Percentiles rank a stretch among this genome's conserved stretches.
These are phyloP conservation scores for Saturnia japonica DNA, from an alignment of 2,888 invertebrate species.

Conservation along the genomic window DNA sequence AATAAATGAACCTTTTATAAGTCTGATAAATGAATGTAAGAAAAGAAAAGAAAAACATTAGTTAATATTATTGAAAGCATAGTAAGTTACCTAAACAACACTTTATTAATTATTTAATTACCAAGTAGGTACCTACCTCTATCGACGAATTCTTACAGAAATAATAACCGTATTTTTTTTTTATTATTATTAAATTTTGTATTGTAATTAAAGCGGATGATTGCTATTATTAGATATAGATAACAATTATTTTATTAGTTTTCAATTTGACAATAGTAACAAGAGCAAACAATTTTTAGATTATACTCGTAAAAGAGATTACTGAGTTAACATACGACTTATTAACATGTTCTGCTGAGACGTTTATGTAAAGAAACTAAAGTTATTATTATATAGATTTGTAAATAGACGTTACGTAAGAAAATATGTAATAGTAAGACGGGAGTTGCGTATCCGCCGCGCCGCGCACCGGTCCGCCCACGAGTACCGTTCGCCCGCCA, in stretches of 20 bases:
- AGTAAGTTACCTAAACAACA: not conserved
- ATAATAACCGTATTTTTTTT: not conserved
- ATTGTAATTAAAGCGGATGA: too few species aligned
- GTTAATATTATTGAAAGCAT: not conserved
- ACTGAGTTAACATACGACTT: not conserved
- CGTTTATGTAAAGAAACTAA: not conserved
- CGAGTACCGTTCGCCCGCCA: slow-evolving; percentile 62
- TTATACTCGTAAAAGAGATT: not conserved
- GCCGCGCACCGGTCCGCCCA: slow-evolving; percentile 59
- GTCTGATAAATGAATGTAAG: not conserved
- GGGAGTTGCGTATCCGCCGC: slow-evolving; percentile 47
- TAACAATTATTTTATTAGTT: not conserved
- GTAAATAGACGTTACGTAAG: slow-evolving; percentile 62
- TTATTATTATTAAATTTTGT: too few species aligned
- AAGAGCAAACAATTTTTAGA: not conserved
- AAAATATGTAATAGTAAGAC: slow-evolving; percentile 54
- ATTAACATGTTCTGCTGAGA: not conserved
- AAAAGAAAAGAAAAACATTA: not conserved
- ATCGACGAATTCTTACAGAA: not conserved
- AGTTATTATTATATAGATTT: slow-evolving; percentile 15
- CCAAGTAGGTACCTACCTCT: not conserved
- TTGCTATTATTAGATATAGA: not conserved
- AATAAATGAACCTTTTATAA: not conserved
- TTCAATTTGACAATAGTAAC: not conserved
- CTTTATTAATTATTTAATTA: not conserved